Evolutionary conservation across 64 coral and sea anemone species (phyloP).

Genomic region (Montipora cactus): DNA sequence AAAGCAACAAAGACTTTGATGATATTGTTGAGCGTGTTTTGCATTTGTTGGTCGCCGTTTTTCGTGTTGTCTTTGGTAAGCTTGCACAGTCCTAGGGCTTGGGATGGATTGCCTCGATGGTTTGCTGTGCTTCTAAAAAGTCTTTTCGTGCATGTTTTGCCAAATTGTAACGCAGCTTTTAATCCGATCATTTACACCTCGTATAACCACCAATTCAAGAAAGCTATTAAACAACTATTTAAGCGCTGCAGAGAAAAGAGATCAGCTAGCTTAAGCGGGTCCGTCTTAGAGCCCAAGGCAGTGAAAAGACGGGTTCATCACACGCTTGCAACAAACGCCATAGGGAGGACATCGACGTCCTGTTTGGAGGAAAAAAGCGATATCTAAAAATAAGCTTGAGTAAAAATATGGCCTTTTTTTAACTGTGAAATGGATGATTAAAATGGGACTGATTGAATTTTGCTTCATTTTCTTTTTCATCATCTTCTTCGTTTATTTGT

Average conservation of each 20-base stretch:
- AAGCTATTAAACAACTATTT: slow-evolving; percentile 59
- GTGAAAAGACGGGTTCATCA: not conserved
- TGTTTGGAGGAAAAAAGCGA: not conserved
- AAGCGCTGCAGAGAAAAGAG: slow-evolving; percentile 62
- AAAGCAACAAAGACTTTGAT: slow-evolving; percentile 96
- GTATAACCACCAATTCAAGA: slow-evolving; percentile 84
- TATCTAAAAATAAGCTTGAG: not conserved
- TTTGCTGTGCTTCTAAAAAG: slow-evolving; percentile 41
- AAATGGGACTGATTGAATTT: not conserved
- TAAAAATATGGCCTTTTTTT: not conserved
- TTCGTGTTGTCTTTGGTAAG: slow-evolving; percentile 79
- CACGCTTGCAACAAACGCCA: not conserved
- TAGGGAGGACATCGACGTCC: not conserved
- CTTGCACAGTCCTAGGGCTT: slow-evolving; percentile 64
- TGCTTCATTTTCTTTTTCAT: not conserved
- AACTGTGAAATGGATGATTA: too few relatives aligned
- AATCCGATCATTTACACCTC: slow-evolving; percentile 92
- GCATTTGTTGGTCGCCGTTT: slow-evolving; percentile 92
- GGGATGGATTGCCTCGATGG: slow-evolving; percentile 35
- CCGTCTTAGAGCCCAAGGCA: slow-evolving; percentile 1
- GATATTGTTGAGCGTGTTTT: slow-evolving; percentile 86
- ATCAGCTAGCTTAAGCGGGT: slow-evolving; percentile 21
- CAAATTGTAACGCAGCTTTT: slow-evolving; percentile 84
- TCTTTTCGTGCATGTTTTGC: slow-evolving; percentile 82
- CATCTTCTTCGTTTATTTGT: not conserved